phyloP scores from a whole-genome alignment of 2,888 invertebrate species.

The Ormyrus rosae region DNA sequence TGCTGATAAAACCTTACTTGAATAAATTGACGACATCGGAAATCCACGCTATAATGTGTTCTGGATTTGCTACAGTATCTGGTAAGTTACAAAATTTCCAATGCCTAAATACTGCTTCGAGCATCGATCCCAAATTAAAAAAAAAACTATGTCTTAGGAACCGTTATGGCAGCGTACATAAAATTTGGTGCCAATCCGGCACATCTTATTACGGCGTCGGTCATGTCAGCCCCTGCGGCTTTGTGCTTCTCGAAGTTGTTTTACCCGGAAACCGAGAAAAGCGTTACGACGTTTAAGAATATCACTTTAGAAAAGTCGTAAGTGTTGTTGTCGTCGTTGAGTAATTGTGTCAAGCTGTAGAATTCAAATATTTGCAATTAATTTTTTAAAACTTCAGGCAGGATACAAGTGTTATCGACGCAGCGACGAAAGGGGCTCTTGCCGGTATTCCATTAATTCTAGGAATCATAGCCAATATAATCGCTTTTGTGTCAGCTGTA shows the following conservation, averaged over 20 bases:
- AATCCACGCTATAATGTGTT: constrained; percentile 94
- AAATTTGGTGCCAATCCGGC: constrained; percentile 91
- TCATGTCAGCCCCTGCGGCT: constrained; percentile 97
- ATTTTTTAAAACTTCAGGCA: constrained; percentile 78
- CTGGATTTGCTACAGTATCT: constrained; percentile 96
- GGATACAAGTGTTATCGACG: constrained; percentile 91
- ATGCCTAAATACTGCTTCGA: too few species aligned
- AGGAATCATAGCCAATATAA: constrained; percentile 93
- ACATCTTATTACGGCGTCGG: constrained; percentile 93
- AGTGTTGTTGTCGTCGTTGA: constrained; percentile 63
- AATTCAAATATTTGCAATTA: neutral
- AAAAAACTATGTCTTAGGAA: constrained; percentile 76
- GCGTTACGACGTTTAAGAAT: constrained; percentile 85
- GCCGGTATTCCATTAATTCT: constrained; percentile 88
- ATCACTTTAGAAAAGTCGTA: constrained; percentile 85
- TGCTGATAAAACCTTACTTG: constrained; percentile 92
- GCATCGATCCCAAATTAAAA: too few species aligned
- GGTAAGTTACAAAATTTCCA: constrained; percentile 75
- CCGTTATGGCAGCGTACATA: constrained; percentile 95
- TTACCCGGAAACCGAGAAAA: constrained; percentile 92
- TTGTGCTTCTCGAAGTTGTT: constrained; percentile 92
- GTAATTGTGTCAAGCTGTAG: too few species aligned
- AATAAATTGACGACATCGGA: constrained; percentile 92
- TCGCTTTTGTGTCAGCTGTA: constrained; percentile 93
- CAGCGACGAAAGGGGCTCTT: constrained; percentile 92